These are phyloP conservation scores for Pampusana beccarii DNA, from an alignment of 2,113 vertebrate species.

Conservation along the genomic window DNA sequence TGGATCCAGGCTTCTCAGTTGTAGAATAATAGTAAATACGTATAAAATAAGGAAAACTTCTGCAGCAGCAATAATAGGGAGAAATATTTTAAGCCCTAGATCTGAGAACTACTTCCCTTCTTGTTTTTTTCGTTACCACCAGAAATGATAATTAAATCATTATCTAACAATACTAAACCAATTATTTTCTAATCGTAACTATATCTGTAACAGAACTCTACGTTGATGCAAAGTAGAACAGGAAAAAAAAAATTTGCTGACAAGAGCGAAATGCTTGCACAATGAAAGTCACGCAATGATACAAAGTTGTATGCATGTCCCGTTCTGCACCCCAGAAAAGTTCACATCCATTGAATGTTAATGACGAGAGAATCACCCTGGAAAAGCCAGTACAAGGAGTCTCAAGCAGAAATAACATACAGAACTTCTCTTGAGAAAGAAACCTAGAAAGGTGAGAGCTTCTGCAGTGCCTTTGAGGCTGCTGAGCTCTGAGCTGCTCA, in stretches of 20 bases:
- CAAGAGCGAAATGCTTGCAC: neutral
- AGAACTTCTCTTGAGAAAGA: neutral
- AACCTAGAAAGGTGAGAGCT: neutral
- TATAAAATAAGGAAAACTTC: neutral
- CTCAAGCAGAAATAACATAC: neutral
- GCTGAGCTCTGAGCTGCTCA: neutral
- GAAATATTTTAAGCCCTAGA: neutral
- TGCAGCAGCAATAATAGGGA: neutral
- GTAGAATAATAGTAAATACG: neutral
- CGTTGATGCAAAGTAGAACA: neutral
- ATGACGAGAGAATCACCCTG: neutral
- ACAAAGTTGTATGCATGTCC: neutral
- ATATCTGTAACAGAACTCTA: neutral
- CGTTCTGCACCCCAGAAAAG: neutral
- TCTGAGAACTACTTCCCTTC: neutral
- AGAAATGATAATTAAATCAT: neutral
- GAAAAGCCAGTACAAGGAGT: neutral
- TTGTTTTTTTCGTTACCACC: neutral
- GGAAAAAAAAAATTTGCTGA: neutral
- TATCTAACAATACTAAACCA: neutral
- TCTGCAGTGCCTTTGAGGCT: neutral
- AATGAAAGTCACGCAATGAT: neutral
- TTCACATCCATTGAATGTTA: neutral
- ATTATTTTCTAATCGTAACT: conserved; percentile 1
- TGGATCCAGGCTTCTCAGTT: neutral